Evolutionary conservation across 2,797 vertebrate genomes (phyloP).

Genomic region (Anomalospiza imberbis): DNA sequence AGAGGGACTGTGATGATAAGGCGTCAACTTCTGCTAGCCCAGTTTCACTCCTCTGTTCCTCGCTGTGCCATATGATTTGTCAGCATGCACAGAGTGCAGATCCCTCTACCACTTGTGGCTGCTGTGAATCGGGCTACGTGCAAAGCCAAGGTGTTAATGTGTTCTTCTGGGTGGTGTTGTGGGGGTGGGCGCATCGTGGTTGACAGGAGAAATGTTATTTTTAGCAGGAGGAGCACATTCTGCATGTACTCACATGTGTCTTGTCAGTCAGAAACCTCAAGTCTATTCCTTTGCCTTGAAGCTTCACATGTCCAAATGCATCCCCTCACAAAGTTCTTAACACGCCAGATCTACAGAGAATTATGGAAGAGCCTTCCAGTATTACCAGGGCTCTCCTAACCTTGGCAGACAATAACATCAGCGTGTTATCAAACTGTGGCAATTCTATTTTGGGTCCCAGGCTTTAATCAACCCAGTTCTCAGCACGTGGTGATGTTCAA

Average conservation of each 20-base stretch:
- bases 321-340: conserved; percentile 17
- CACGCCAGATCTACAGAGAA: neutral
- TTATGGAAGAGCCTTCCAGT: neutral
- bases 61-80: conserved; percentile 63
- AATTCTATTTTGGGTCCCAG: neutral
- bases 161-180: conserved; percentile 69
- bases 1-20: conserved; percentile 64
- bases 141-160: conserved; percentile 68
- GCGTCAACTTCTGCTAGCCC: conserved; percentile 67
- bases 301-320: conserved; percentile 52
- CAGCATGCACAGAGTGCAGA: conserved; percentile 61
- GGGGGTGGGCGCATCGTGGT: conserved; percentile 60
- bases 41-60: conserved; percentile 68
- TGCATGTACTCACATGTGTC: conserved; percentile 69
- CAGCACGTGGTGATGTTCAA: neutral
- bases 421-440: neutral
- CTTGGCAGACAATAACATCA: neutral
- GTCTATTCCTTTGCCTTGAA: conserved; percentile 50
- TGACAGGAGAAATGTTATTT: conserved; percentile 68
- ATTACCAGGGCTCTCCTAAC: neutral
- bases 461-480: neutral
- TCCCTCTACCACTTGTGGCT: conserved; percentile 68
- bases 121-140: conserved; percentile 65
- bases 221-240: conserved; percentile 64
- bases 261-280: conserved; percentile 67